Evolutionary conservation across 2,797 vertebrate species (phyloP).

Genomic region (Bovichtus variegatus): DNA sequence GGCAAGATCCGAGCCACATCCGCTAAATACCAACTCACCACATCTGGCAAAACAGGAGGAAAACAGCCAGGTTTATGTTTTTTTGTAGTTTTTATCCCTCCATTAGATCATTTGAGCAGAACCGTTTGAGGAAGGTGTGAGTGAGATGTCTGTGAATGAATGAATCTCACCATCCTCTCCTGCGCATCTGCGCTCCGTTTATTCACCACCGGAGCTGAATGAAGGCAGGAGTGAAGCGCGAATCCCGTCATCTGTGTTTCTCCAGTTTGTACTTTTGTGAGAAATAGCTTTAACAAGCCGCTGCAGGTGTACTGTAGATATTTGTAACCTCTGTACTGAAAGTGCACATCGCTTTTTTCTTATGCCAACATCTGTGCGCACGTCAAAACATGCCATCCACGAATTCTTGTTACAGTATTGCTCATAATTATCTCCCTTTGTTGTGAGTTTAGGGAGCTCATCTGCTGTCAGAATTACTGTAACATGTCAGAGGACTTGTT

Average conservation of each 20-base stretch:
- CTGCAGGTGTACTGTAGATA: neutral
- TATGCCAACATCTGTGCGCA: neutral
- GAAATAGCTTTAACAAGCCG: neutral
- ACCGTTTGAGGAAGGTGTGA: neutral
- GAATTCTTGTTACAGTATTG: neutral
- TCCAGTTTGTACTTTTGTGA: neutral
- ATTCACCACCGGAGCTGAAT: slow-evolving; percentile 61
- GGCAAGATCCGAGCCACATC: slow-evolving; percentile 9
- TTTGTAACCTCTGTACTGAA: neutral
- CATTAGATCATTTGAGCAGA: neutral
- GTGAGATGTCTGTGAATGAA: slow-evolving; percentile 35
- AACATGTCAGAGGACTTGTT: neutral
- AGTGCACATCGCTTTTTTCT: neutral
- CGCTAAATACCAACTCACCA: neutral
- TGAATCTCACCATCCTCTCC: slow-evolving; percentile 27
- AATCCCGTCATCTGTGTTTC: neutral
- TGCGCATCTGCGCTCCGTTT: slow-evolving; percentile 41
- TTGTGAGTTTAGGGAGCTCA: neutral
- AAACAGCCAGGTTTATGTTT: rapidly evolving
- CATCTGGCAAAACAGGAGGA: neutral
- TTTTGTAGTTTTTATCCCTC: neutral
- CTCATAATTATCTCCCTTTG: neutral
- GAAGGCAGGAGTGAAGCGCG: slow-evolving; percentile 22
- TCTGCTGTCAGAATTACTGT: neutral
- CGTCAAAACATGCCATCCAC: neutral